Conservation (phyloP, 2,113 vertebrate genomes). For the Hiodon alosoides region DNA sequence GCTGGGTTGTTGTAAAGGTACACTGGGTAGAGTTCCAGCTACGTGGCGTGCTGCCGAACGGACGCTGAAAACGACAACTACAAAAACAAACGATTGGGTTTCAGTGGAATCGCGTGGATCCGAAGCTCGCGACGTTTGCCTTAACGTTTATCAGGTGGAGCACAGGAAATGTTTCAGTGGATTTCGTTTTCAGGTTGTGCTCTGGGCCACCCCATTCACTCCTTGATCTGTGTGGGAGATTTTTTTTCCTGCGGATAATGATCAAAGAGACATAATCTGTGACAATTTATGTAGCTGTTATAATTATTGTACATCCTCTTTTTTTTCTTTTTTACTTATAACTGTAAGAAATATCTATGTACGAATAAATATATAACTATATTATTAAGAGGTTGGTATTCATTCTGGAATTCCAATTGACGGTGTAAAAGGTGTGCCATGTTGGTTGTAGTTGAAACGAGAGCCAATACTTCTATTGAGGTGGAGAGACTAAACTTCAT, state of each 20-base stretch:
- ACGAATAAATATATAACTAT: conserved; percentile 77
- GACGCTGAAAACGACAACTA: too few relatives aligned
- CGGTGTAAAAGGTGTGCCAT: conserved; percentile 14
- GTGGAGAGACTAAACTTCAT: too few relatives aligned
- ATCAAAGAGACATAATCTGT: conserved; percentile 3
- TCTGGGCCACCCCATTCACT: not conserved
- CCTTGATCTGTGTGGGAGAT: not conserved
- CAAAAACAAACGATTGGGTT: too few relatives aligned
- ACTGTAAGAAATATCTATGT: conserved; percentile 66
- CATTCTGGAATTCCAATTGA: conserved; percentile 10
- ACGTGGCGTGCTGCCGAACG: too few relatives aligned
- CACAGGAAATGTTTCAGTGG: too few relatives aligned
- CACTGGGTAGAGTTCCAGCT: too few relatives aligned
- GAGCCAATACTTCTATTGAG: too few relatives aligned
- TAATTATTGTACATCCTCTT: conserved; percentile 28
- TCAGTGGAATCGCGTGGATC: too few relatives aligned
- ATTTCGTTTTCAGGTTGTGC: too few relatives aligned
- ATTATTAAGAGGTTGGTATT: conserved; percentile 62
- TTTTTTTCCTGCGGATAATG: not conserved
- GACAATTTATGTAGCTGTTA: conserved; percentile 3
- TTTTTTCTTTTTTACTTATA: conserved; percentile 62
- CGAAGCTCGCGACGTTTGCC: too few relatives aligned
- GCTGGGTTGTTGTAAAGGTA: too few relatives aligned
- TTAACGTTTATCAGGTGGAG: too few relatives aligned
- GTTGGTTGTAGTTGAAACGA: not conserved